A percentile compares a stretch with the other conserved stretches of the same genome.
Conservation (phyloP, 2,888 invertebrate genomes). For the Sarcophaga subvicina region DNA sequence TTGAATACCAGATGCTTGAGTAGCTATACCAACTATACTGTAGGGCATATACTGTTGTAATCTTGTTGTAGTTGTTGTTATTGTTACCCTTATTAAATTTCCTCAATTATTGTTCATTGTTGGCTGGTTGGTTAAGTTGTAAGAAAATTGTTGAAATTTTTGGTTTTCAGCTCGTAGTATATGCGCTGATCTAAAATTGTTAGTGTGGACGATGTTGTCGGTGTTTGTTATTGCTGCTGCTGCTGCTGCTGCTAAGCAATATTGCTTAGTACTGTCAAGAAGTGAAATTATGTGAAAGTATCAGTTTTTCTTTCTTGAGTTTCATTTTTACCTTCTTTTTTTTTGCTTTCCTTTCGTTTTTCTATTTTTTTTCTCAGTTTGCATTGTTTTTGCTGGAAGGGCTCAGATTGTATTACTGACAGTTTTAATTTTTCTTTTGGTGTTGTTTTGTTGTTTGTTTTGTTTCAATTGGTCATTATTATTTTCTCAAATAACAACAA, state of each 20-base stretch:
- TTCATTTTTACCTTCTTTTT: not conserved
- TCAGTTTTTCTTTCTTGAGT: constrained; percentile 20
- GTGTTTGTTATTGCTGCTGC: constrained; percentile 16
- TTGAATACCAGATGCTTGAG: too few species aligned
- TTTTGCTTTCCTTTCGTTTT: too few species aligned
- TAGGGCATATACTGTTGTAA: too few species aligned
- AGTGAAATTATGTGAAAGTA: constrained; percentile 69
- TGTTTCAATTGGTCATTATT: not conserved
- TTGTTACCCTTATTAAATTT: not conserved
- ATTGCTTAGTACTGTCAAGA: constrained; percentile 58
- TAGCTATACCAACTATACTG: too few species aligned
- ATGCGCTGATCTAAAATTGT: constrained; percentile 1
- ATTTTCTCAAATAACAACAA: not conserved
- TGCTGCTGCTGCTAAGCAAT: constrained; percentile 25
- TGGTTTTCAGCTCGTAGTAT: constrained; percentile 42
- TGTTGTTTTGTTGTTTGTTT: constrained; percentile 18
- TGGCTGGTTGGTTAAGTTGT: constrained; percentile 39
- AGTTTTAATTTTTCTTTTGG: not conserved
- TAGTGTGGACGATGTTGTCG: constrained; percentile 5
- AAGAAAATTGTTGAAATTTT: constrained; percentile 42
- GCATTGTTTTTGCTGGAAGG: constrained; percentile 50
- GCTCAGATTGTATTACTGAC: constrained; percentile 52
- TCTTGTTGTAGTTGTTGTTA: too few species aligned
- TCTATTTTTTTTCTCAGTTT: not conserved
- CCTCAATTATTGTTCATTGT: not conserved